phyloP scores from a whole-genome alignment of 2,113 vertebrate genomes.

The Triplophysa dalaica region DNA sequence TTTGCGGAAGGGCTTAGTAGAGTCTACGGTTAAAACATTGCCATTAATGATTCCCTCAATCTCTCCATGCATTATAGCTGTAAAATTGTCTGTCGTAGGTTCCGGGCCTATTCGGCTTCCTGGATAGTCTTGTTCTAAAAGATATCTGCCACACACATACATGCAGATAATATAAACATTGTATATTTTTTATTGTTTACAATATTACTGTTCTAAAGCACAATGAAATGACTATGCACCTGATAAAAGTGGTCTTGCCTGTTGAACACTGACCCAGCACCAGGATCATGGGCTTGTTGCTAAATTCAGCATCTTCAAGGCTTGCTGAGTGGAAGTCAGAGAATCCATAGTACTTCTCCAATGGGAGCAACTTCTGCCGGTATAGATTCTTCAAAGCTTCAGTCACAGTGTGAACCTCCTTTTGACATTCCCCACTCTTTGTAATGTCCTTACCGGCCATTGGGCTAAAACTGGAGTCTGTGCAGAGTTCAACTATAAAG shows the following conservation, averaged over 20 bases:
- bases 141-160: constrained; percentile 70
- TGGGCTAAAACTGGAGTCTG: background rate
- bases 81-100: constrained; percentile 88
- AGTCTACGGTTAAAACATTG: constrained; percentile 85
- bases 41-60: constrained; percentile 78
- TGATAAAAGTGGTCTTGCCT: constrained; percentile 89
- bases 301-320: constrained; percentile 87
- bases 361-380: constrained; percentile 77
- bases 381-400: constrained; percentile 84
- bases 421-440: constrained; percentile 68
- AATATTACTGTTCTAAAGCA: background rate
- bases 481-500: too few relatives aligned
- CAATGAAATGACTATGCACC: constrained; percentile 51
- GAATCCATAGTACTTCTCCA: constrained; percentile 84
- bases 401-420: constrained; percentile 79
- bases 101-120: constrained; percentile 86
- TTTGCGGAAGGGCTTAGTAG: constrained; percentile 86
- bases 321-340: constrained; percentile 84
- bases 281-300: constrained; percentile 88
- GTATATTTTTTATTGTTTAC: too few relatives aligned
- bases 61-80: constrained; percentile 85
- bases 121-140: constrained; percentile 86
- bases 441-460: constrained; percentile 78
- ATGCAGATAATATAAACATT: background rate
- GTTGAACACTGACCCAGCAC: constrained; percentile 90